Base-by-base conservation (phyloP, 2,797 vertebrate species). In the Silurus aristotelis region DNA sequence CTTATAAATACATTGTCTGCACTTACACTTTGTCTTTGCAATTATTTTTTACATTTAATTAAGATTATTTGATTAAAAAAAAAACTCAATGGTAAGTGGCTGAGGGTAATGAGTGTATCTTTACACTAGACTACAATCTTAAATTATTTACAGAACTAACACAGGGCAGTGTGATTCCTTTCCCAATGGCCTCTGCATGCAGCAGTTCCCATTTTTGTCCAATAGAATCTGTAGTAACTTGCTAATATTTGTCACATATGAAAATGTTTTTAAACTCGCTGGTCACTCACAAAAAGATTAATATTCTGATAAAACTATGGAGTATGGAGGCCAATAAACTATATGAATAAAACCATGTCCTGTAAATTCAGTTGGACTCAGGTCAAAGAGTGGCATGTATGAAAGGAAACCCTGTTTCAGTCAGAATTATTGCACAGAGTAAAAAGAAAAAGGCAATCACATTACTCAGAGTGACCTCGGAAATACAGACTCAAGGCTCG, bases 371-470 rank as follows among this genome's bases (percentile, higher is more conserved):
- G 67, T 85, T 68, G 20, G 81, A n/a, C 71, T 61, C 13, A 60
- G 60, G 73, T 66, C 78, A 71, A 66, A 76, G 27, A 60, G 66
- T 22, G 17, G 63, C n/a, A 68, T 70, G 71, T 76, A 66, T 77
- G 77, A 84, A 88, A 79, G 71, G 58, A 82, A 87, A 85, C 56
- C 58, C 73, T 38, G 70, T 85, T 84, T 75, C 52, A 84, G 77
- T 68, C 73, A 56, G 48, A 87, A 77, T 85, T 84, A 76, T 81
- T 67, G 68, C 64, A 70, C 31, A 48, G 20, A 55, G 56, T n/a
- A 55, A 52, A 77, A 85, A 55, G 31, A 77, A 85, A 83, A 68
- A 70, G 38, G 15, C 60, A 83, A 64, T 71, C 64, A 7, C 13
- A 67, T 76, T 75, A 67, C 61, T 58, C 10, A 52, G 27, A 78